Conservation (phyloP, 2,113 vertebrate species). For the Triplophysa dalaica region DNA sequence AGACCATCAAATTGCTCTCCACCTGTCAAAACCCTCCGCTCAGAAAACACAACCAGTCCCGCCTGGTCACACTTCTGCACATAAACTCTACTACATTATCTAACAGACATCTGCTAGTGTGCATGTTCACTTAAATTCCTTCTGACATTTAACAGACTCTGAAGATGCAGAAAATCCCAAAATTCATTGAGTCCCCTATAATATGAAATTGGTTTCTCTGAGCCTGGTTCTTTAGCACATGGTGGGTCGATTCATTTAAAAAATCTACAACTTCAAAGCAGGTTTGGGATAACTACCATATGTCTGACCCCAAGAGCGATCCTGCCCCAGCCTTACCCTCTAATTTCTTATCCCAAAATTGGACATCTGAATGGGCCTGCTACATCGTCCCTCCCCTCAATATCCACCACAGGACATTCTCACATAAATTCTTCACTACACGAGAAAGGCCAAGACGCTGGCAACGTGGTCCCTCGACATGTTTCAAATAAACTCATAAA, state of each 20-base stretch:
- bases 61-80: slow-evolving; percentile 53
- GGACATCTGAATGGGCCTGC: slow-evolving; percentile 73
- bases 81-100: slow-evolving; percentile 45
- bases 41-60: slow-evolving; percentile 49
- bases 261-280: slow-evolving; percentile 72
- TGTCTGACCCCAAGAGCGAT: slow-evolving; percentile 69
- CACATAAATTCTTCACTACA: slow-evolving; percentile 65
- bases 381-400: slow-evolving; percentile 68
- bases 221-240: slow-evolving; percentile 64
- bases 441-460: slow-evolving; percentile 58
- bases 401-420: slow-evolving; percentile 61
- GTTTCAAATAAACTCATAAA: slow-evolving; percentile 20
- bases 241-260: slow-evolving; percentile 71
- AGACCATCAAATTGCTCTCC: not conserved
- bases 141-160: slow-evolving; percentile 37
- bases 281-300: slow-evolving; percentile 77
- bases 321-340: slow-evolving; percentile 73
- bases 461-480: slow-evolving; percentile 23
- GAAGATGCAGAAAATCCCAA: slow-evolving; percentile 14
- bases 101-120: slow-evolving; percentile 23
- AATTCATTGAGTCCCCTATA: slow-evolving; percentile 57
- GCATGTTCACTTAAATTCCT: not conserved
- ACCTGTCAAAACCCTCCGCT: slow-evolving; percentile 58
- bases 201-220: slow-evolving; percentile 66
- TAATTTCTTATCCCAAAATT: slow-evolving; percentile 83